Evolutionary conservation across 2,113 vertebrate genomes (phyloP).

Genomic region (Drymodes brunneopygia): DNA sequence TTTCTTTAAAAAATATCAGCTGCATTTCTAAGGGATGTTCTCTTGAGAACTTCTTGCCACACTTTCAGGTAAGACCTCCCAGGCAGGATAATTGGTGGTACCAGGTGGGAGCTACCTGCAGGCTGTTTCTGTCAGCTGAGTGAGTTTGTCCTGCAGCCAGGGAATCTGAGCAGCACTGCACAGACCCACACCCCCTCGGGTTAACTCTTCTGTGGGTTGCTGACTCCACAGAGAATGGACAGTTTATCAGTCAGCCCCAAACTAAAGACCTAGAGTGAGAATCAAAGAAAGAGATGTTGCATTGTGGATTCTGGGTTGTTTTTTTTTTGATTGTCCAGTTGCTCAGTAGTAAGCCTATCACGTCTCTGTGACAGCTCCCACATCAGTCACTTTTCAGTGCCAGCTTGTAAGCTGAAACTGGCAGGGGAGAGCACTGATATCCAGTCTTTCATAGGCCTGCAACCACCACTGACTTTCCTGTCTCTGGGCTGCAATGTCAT

Average conservation of each 20-base stretch:
- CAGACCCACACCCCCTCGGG: neutral
- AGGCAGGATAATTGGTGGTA: neutral
- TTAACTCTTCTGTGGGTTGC: neutral
- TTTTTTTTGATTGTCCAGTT: neutral
- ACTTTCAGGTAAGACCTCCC: neutral
- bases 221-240: neutral
- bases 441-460: neutral
- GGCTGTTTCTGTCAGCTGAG: neutral
- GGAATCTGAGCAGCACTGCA: neutral
- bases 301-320: rapidly evolving
- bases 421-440: neutral
- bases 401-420: neutral
- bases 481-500: neutral
- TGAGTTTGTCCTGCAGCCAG: neutral
- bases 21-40: neutral
- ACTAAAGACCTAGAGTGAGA: neutral
- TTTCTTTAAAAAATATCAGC: neutral
- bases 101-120: neutral
- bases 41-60: neutral
- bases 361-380: neutral
- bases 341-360: neutral
- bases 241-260: neutral
- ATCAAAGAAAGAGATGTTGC: neutral
- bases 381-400: neutral
- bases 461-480: neutral